Conservation (phyloP, 1,140 invertebrate species). For the Heliothis virescens region DNA sequence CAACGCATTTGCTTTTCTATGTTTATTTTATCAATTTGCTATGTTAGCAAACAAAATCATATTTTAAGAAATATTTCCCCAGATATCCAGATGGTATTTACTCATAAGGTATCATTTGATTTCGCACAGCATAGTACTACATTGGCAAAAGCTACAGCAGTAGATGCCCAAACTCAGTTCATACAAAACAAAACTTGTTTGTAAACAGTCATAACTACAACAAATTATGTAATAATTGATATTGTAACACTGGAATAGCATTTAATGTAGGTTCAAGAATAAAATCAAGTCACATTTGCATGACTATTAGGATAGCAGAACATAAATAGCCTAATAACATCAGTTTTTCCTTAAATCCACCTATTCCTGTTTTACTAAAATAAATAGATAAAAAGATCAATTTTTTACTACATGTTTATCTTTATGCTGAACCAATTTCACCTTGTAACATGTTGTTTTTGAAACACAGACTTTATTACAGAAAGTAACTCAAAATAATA, state of each 20-base stretch:
- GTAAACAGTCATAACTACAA: constrained; percentile 19
- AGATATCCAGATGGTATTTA: too few species aligned
- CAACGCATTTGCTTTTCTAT: not conserved
- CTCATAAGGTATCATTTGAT: too few species aligned
- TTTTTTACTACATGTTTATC: not conserved
- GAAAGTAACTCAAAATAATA: constrained; percentile 15
- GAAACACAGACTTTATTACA: constrained; percentile 5
- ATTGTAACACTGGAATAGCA: not conserved
- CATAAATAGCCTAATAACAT: too few species aligned
- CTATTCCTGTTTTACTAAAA: too few species aligned
- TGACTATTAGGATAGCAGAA: too few species aligned
- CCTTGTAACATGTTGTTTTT: not conserved
- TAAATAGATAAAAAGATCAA: too few species aligned
- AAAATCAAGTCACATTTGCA: too few species aligned
- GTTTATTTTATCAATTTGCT: not conserved
- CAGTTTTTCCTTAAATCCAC: too few species aligned
- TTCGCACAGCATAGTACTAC: not conserved
- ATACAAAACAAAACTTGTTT: not conserved
- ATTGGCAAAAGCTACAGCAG: not conserved
- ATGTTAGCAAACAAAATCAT: not conserved
- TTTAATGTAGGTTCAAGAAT: too few species aligned
- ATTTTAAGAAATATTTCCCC: not conserved
- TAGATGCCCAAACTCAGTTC: not conserved
- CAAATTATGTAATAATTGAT: not conserved
- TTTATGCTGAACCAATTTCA: not conserved